These are phyloP conservation scores for Oncopodura yosiiana DNA, from an alignment of 1,140 invertebrate species.

Conservation along the genomic window DNA sequence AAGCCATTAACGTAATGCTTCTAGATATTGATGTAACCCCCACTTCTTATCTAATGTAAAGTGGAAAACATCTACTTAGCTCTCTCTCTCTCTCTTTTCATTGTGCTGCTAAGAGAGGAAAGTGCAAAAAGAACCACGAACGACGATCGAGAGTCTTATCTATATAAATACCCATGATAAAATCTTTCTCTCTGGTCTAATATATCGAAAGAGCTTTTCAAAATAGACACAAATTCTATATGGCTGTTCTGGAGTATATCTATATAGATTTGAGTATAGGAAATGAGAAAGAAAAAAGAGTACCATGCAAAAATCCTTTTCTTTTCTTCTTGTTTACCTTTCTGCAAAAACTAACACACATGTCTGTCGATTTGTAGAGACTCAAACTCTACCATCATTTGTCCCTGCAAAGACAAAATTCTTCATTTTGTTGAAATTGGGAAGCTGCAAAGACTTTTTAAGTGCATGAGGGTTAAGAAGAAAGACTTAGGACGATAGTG, in stretches of 20 bases:
- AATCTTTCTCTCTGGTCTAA: too few relatives aligned
- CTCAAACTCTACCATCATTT: not conserved
- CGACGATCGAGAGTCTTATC: not conserved
- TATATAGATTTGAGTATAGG: too few relatives aligned
- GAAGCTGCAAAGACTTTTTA: too few relatives aligned
- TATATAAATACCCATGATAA: too few relatives aligned
- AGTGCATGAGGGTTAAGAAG: too few relatives aligned
- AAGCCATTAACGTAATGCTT: constrained; percentile 32
- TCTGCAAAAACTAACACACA: too few relatives aligned
- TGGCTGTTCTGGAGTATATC: too few relatives aligned
- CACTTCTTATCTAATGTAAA: constrained; percentile 25
- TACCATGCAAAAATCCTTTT: constrained; percentile 16
- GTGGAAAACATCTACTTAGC: constrained; percentile 28
- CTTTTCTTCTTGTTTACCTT: constrained; percentile 12
- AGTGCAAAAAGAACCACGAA: constrained; percentile 9
- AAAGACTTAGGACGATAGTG: too few relatives aligned
- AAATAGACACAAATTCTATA: too few relatives aligned
- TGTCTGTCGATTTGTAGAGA: not conserved
- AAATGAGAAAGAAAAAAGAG: too few relatives aligned
- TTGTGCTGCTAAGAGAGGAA: not conserved
- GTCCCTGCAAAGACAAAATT: too few relatives aligned
- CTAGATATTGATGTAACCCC: constrained; percentile 29
- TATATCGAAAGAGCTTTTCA: too few relatives aligned
- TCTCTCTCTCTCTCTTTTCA: constrained; percentile 8
- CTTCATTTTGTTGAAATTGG: constrained; percentile 7